These are phyloP conservation scores for Cuculus canorus DNA, from an alignment of 2,797 vertebrate species.

Conservation along the genomic window DNA sequence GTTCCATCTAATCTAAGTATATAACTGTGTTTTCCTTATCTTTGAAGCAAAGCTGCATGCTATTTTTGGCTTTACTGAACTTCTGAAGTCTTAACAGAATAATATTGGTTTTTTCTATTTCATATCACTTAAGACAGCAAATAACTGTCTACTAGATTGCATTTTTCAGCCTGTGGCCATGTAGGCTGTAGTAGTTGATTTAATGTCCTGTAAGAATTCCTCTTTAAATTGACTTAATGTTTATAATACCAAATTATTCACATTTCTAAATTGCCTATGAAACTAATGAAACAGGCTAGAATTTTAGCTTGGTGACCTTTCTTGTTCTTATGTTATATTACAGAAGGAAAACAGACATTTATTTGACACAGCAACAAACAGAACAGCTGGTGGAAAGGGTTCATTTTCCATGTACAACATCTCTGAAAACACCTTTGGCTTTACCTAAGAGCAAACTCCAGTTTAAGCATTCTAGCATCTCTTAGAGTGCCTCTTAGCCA, in stretches of 20 bases:
- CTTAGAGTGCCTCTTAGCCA: neutral
- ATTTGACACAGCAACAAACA: neutral
- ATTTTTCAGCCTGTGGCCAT: neutral
- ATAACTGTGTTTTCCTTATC: constrained; percentile 14
- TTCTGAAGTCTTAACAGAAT: constrained; percentile 33
- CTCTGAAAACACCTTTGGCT: neutral
- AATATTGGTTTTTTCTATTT: neutral
- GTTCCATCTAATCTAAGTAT: neutral
- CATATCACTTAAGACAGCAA: neutral
- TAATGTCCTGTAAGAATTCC: neutral
- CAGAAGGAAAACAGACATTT: neutral
- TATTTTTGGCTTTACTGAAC: constrained; percentile 42
- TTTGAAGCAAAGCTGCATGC: neutral
- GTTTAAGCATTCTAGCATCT: constrained; percentile 12
- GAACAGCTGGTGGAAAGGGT: neutral
- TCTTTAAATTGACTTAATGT: neutral
- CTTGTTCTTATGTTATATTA: neutral
- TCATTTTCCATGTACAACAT: neutral
- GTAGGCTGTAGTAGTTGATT: neutral
- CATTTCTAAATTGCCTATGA: neutral
- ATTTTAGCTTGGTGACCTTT: constrained; percentile 25
- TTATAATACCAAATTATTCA: neutral
- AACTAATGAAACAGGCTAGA: constrained; percentile 25
- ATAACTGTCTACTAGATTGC: neutral
- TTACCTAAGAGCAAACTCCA: constrained; percentile 2